A percentile compares a stretch with the other conserved stretches of the same genome.
phyloP scores from a whole-genome alignment of 2,888 invertebrate species.

The Agonopterix subpropinquella region DNA sequence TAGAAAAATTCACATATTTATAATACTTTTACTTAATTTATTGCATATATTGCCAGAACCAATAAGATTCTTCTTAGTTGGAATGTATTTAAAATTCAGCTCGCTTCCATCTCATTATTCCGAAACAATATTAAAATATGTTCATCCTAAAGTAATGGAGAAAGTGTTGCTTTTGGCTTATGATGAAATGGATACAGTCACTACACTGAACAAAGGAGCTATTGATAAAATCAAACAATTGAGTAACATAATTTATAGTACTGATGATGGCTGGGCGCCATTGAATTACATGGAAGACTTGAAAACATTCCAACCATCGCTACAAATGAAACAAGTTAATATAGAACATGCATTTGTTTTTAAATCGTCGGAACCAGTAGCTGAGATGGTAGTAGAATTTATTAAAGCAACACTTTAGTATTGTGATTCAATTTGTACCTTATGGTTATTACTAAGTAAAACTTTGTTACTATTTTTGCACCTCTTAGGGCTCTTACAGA shows the following conservation, averaged over 20 bases:
- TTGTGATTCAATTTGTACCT: no score
- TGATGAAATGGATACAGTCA: constrained; percentile 88
- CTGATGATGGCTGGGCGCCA: constrained; percentile 90
- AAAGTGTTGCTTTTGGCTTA: constrained; percentile 82
- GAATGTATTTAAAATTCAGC: constrained; percentile 69
- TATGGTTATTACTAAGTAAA: no score
- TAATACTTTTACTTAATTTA: constrained; percentile 57
- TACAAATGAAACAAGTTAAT: constrained; percentile 41
- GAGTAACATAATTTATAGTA: constrained; percentile 83
- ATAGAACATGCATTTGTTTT: constrained; percentile 89
- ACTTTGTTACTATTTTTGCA: no score
- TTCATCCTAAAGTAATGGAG: constrained; percentile 75
- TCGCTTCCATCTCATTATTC: constrained; percentile 68
- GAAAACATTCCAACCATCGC: constrained; percentile 37
- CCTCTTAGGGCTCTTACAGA: no score
- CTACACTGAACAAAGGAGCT: constrained; percentile 77
- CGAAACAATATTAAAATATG: constrained; percentile 70
- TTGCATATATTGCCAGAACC: constrained; percentile 67
- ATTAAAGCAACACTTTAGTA: constrained; percentile 22
- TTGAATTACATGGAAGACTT: constrained; percentile 81
- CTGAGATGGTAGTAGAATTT: constrained; percentile 44
- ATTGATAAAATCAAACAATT: constrained; percentile 78
- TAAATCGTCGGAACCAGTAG: constrained; percentile 76
- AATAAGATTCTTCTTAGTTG: constrained; percentile 67
- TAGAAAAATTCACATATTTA: constrained; percentile 40